A percentile compares a stretch with the other conserved stretches of the same genome.
These are phyloP conservation scores for Salticus scenicus DNA, from an alignment of 2,888 invertebrate genomes.

Conservation along the genomic window DNA sequence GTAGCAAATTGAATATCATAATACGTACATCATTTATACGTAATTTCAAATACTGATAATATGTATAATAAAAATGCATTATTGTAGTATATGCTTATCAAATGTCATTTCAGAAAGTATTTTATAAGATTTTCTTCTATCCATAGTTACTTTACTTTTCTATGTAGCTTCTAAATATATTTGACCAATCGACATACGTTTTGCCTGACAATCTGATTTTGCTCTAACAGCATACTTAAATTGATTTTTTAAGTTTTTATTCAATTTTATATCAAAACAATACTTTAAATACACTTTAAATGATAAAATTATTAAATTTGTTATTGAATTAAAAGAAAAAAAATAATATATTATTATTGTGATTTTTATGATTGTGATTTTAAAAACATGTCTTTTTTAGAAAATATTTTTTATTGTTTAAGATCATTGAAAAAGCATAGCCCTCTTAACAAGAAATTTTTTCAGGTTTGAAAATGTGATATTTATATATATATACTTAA, in stretches of 20 bases:
- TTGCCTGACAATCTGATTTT: constrained; percentile 54
- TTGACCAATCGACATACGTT: constrained; percentile 30
- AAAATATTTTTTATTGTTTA: no score
- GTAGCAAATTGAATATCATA: constrained; percentile 49
- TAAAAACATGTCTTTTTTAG: no score
- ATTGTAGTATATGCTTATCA: constrained; percentile 11
- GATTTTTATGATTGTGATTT: no score
- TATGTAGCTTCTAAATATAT: neutral
- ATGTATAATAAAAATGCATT: constrained; percentile 18
- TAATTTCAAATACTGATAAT: constrained; percentile 54
- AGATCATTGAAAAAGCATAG: no score
- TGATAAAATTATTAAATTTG: no score
- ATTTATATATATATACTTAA: no score
- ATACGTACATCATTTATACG: constrained; percentile 68
- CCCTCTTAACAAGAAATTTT: no score
- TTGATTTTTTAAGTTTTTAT: neutral
- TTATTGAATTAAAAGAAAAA: no score
- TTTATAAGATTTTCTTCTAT: constrained; percentile 19
- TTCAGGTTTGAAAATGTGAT: no score
- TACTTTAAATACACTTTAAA: no score
- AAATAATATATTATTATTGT: no score
- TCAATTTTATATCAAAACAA: no score
- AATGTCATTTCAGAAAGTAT: constrained; percentile 19
- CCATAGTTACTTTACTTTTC: neutral
- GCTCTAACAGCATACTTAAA: neutral